Evolutionary conservation across 2,797 vertebrate genomes (phyloP).

Genomic region (Pelochelys cantorii): DNA sequence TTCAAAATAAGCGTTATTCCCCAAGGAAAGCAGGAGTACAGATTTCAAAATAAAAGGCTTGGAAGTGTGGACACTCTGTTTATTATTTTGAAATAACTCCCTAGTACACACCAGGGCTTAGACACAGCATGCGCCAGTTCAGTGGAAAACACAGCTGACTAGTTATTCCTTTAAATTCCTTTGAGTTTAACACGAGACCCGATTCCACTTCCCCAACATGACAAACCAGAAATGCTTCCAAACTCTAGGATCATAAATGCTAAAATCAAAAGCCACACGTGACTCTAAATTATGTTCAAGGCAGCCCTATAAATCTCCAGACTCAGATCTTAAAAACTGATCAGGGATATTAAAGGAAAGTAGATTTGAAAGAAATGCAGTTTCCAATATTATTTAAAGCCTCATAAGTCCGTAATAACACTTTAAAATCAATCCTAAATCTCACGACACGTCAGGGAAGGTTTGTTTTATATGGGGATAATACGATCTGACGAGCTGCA

Average conservation of each 20-base stretch:
- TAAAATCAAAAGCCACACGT: not conserved
- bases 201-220: not conserved
- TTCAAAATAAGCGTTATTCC: too few relatives aligned
- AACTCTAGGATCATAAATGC: accelerated
- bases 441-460: not conserved
- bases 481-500: not conserved
- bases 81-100: too few relatives aligned
- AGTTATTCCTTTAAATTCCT: not conserved
- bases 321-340: constrained; percentile 57
- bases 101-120: too few relatives aligned
- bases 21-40: too few relatives aligned
- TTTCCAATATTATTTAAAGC: constrained; percentile 65
- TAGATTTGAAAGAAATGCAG: constrained; percentile 59
- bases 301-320: constrained; percentile 50
- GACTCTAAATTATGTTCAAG: accelerated
- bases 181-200: not conserved
- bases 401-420: constrained; percentile 52
- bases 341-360: constrained; percentile 40
- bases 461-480: not conserved
- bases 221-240: constrained; percentile 15
- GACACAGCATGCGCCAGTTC: accelerated
- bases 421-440: constrained; percentile 56
- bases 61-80: too few relatives aligned
- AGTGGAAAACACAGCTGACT: accelerated
- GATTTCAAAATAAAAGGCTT: too few relatives aligned